A percentile compares a stretch with the other conserved stretches of the same genome.
phyloP scores from a whole-genome alignment of 1,140 invertebrate species.

The Plodia interpunctella region DNA sequence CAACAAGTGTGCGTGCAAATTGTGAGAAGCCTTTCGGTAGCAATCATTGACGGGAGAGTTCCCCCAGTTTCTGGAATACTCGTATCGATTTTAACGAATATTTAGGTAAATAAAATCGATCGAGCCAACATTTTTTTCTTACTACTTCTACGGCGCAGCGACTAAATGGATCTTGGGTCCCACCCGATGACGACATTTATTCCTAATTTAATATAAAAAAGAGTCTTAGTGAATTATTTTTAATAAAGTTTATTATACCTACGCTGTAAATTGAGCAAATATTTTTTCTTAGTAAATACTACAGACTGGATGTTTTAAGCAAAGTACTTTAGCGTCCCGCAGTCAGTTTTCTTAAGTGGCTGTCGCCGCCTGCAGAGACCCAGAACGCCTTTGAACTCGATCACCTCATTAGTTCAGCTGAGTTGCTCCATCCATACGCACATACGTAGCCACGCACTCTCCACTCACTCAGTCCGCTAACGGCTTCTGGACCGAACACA shows the following conservation, averaged over 20 bases:
- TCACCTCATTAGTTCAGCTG: conserved; percentile 68
- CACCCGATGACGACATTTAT: too few relatives aligned
- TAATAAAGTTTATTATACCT: not conserved
- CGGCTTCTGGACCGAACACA: conserved; percentile 55
- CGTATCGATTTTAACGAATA: not conserved
- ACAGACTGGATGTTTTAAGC: not conserved
- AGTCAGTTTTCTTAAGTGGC: conserved; percentile 43
- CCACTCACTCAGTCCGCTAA: conserved; percentile 54
- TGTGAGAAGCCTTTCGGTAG: conserved; percentile 1
- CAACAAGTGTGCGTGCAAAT: not conserved
- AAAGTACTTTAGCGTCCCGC: conserved; percentile 18
- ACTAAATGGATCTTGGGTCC: too few relatives aligned
- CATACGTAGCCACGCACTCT: conserved; percentile 41
- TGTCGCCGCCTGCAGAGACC: conserved; percentile 52
- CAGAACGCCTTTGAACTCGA: conserved; percentile 63
- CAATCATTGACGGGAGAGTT: not conserved
- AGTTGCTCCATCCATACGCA: conserved; percentile 53
- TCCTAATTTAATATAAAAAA: too few relatives aligned
- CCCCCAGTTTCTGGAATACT: not conserved
- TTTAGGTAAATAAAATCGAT: not conserved
- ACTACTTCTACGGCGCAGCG: too few relatives aligned
- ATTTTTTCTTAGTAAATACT: not conserved
- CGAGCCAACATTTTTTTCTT: too few relatives aligned
- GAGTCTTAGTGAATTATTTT: too few relatives aligned
- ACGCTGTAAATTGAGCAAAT: not conserved